Evolutionary conservation across 2,888 invertebrate genomes (phyloP).

Genomic region (Drosophila koepferae): DNA sequence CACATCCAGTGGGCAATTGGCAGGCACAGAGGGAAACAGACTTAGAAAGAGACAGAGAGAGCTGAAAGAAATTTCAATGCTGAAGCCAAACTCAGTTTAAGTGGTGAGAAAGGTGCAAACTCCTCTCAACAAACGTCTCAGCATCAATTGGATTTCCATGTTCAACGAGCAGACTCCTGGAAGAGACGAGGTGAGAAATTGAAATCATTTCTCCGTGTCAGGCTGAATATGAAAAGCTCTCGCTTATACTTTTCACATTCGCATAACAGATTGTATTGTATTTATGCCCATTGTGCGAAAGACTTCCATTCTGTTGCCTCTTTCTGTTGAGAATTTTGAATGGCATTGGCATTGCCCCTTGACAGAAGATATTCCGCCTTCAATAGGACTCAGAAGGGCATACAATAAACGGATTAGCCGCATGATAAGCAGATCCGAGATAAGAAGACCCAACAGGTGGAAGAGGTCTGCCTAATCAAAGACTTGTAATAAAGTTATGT

Average conservation of each 20-base stretch:
- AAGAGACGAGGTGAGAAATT: constrained; percentile 42
- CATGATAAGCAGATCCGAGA: constrained; percentile 13
- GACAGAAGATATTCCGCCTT: constrained; percentile 1
- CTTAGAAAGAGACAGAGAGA: background rate
- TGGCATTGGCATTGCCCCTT: constrained; percentile 11
- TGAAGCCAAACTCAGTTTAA: constrained; percentile 13
- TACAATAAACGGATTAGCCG: constrained; percentile 30
- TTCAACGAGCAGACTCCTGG: background rate
- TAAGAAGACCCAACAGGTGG: constrained; percentile 30
- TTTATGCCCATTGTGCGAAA: constrained; percentile 28
- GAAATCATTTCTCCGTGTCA: constrained; percentile 66
- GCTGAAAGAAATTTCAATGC: constrained; percentile 35
- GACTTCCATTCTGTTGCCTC: constrained; percentile 23
- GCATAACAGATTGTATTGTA: constrained; percentile 52
- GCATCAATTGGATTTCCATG: constrained; percentile 40
- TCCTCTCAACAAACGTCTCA: constrained; percentile 15
- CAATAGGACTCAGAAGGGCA: constrained; percentile 17
- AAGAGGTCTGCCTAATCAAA: background rate
- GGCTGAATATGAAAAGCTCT: constrained; percentile 61
- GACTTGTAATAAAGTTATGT: background rate
- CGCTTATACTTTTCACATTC: constrained; percentile 35
- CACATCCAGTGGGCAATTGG: background rate
- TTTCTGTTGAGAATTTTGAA: constrained; percentile 13
- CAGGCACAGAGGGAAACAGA: constrained; percentile 1
- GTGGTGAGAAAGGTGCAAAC: background rate